These are phyloP conservation scores for Scaptomyza polygonia DNA, from an alignment of 2,888 invertebrate species.

Conservation along the genomic window DNA sequence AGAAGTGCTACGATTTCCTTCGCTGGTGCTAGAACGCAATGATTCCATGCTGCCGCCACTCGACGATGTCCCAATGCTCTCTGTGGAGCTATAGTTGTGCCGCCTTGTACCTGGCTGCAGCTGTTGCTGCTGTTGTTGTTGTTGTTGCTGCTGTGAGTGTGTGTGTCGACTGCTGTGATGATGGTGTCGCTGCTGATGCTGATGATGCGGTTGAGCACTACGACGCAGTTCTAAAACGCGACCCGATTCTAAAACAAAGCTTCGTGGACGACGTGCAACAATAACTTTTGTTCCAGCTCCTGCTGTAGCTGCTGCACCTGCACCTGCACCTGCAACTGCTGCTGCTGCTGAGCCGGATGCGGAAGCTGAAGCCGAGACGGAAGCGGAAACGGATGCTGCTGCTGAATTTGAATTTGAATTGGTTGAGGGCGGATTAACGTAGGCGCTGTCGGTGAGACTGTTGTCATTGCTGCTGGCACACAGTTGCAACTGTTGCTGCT, in stretches of 20 bases:
- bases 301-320: slow-evolving; percentile 24
- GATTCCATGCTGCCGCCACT: slow-evolving; percentile 95
- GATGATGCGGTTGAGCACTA: slow-evolving; percentile 84
- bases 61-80: slow-evolving; percentile 94
- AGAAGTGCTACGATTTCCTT: slow-evolving; percentile 93
- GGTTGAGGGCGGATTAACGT: slow-evolving; percentile 82
- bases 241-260: slow-evolving; percentile 87
- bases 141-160: slow-evolving; percentile 79
- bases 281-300: slow-evolving; percentile 84
- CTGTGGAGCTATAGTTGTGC: slow-evolving; percentile 87
- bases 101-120: slow-evolving; percentile 5
- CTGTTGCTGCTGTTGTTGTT: slow-evolving; percentile 50
- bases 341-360: slow-evolving; percentile 32
- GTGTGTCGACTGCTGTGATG: slow-evolving; percentile 67
- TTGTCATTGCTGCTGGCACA: slow-evolving; percentile 80
- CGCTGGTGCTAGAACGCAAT: slow-evolving; percentile 93
- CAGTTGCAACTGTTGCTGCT: slow-evolving; percentile 74
- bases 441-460: slow-evolving; percentile 82
- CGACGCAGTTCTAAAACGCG: slow-evolving; percentile 90
- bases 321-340: slow-evolving; percentile 30
- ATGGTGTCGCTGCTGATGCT: slow-evolving; percentile 53
- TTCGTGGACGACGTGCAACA: slow-evolving; percentile 86
- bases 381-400: slow-evolving; percentile 52
- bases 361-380: slow-evolving; percentile 45
- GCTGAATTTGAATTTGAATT: slow-evolving; percentile 62